Evolutionary conservation across 2,797 vertebrate genomes (phyloP).

Genomic region (Dromococcyx pavoninus): DNA sequence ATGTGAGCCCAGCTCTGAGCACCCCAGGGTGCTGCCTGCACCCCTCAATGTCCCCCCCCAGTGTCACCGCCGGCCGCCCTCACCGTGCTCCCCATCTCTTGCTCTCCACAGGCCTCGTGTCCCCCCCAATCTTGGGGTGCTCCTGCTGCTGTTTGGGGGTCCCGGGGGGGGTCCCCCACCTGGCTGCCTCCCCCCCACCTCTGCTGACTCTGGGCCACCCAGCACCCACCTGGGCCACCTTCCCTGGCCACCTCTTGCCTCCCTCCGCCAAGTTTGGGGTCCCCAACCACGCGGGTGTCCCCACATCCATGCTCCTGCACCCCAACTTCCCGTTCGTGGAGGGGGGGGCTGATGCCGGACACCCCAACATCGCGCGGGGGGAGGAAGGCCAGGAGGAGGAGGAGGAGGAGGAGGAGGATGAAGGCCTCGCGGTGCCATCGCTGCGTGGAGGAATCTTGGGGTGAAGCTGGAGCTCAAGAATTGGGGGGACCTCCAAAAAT

Average conservation of each 20-base stretch:
- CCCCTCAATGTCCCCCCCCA: no score
- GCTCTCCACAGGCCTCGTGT: background rate
- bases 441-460: background rate
- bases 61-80: no score
- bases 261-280: background rate
- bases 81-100: background rate
- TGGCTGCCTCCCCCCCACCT: background rate
- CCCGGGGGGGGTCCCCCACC: background rate
- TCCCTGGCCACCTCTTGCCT: background rate
- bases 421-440: background rate
- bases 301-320: background rate
- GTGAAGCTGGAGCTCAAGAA: background rate
- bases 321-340: background rate
- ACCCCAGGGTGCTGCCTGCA: no score
- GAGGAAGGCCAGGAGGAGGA: background rate
- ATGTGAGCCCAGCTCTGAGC: no score
- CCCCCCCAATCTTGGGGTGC: background rate
- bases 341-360: background rate
- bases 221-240: background rate
- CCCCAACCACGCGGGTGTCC: background rate
- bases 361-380: background rate
- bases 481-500: background rate
- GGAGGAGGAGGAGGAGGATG: background rate
- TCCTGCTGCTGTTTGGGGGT: constrained; percentile 2
- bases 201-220: background rate